Conservation (phyloP, 2,797 vertebrate genomes). For the Acipenser transmontanus region DNA sequence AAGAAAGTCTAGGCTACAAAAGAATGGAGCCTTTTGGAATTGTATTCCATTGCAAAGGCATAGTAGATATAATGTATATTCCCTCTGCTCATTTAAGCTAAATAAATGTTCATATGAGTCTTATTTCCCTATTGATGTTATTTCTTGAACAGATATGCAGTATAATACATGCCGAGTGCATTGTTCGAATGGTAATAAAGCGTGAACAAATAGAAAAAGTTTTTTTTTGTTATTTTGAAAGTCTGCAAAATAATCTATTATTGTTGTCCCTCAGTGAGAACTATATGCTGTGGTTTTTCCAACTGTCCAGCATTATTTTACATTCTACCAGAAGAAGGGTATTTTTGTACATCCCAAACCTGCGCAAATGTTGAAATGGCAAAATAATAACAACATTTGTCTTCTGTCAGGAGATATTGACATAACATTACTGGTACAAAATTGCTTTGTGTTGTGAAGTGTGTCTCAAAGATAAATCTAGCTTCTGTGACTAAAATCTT, state of each 20-base stretch:
- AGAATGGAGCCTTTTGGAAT: no score
- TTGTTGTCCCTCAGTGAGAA: conserved; percentile 51
- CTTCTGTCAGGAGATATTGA: conserved; percentile 89
- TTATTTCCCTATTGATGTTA: no score
- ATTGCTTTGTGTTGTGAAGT: conserved; percentile 90
- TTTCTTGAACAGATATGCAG: no score
- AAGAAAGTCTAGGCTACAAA: no score
- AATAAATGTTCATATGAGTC: no score
- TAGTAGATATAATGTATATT: no score
- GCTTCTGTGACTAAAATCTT: conserved; percentile 39
- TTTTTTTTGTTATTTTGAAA: conserved; percentile 16
- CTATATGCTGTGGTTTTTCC: conserved; percentile 59
- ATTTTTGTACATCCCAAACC: conserved; percentile 68
- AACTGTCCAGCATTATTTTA: conserved; percentile 67
- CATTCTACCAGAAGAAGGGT: conserved; percentile 64
- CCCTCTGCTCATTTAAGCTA: no score
- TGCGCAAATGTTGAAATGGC: conserved; percentile 77
- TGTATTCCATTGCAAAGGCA: no score
- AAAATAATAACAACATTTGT: conserved; percentile 96
- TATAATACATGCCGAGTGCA: no score
- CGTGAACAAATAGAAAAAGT: no score
- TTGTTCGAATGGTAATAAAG: no score
- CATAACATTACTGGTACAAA: conserved; percentile 80
- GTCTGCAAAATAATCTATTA: conserved; percentile 60
- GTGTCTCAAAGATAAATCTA: conserved; percentile 77